Conservation (phyloP, 2,113 vertebrate genomes). For the Heteronetta atricapilla region DNA sequence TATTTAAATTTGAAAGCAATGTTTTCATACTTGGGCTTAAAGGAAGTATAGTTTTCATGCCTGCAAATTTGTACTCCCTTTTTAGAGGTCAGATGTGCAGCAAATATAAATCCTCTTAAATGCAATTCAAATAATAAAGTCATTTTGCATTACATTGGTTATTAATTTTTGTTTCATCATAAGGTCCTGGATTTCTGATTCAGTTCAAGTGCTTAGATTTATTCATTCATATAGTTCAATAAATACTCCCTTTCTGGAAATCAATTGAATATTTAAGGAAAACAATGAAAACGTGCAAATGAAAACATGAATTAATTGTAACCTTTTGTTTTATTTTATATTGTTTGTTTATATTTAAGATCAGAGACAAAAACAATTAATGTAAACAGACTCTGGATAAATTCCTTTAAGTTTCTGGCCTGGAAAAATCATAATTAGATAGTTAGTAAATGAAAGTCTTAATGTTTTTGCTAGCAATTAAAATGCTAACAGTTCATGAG, state of each 20-base stretch:
- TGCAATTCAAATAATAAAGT: background rate
- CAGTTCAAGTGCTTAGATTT: background rate
- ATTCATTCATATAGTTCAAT: background rate
- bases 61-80: background rate
- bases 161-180: background rate
- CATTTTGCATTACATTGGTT: background rate
- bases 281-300: background rate
- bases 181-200: background rate
- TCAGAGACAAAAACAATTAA: background rate
- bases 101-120: background rate
- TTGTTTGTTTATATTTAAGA: background rate
- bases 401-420: background rate
- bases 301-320: background rate
- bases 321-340: background rate
- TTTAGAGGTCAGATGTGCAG: background rate
- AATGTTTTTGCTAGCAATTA: background rate
- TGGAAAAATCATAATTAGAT: background rate
- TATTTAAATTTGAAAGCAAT: slow-evolving; percentile 43
- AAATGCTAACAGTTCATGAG: background rate
- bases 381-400: background rate
- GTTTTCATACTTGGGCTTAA: background rate
- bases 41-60: background rate
- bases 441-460: background rate
- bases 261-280: background rate
- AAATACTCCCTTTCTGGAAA: background rate